Evolutionary conservation across 2,888 invertebrate genomes (phyloP).

Genomic region (Rhorus exstirpatorius): DNA sequence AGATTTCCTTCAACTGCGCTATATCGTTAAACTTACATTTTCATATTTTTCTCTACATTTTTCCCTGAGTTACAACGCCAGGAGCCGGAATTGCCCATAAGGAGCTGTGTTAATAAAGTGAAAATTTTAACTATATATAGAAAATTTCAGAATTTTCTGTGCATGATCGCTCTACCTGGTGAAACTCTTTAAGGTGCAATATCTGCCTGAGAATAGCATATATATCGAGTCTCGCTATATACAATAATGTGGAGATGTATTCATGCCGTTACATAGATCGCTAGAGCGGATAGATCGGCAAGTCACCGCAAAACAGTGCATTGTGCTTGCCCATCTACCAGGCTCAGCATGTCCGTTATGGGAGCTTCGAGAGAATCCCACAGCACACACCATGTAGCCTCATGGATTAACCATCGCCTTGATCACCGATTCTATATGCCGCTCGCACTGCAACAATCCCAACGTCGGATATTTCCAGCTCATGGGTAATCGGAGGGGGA

Average conservation of each 20-base stretch:
- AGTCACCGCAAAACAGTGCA: conserved; percentile 41
- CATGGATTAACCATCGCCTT: conserved; percentile 71
- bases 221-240: not conserved
- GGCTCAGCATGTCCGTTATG: conserved; percentile 36
- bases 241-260: not conserved
- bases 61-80: too few relatives aligned
- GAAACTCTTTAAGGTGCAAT: too few relatives aligned
- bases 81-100: too few relatives aligned
- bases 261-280: conserved; percentile 44
- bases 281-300: conserved; percentile 54
- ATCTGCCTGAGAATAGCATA: too few relatives aligned
- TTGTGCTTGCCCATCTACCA: conserved; percentile 35
- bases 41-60: too few relatives aligned
- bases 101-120: too few relatives aligned
- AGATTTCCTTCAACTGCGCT: too few relatives aligned
- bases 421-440: conserved; percentile 70
- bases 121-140: too few relatives aligned
- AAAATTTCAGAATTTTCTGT: too few relatives aligned
- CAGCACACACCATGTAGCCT: conserved; percentile 48
- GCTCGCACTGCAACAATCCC: conserved; percentile 1
- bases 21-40: too few relatives aligned
- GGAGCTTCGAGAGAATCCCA: conserved; percentile 26
- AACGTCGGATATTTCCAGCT: not conserved
- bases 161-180: too few relatives aligned
- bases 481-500: conserved; percentile 30